Conservation (phyloP, 2,113 vertebrate genomes). For the Neopipo cinnamomea region DNA sequence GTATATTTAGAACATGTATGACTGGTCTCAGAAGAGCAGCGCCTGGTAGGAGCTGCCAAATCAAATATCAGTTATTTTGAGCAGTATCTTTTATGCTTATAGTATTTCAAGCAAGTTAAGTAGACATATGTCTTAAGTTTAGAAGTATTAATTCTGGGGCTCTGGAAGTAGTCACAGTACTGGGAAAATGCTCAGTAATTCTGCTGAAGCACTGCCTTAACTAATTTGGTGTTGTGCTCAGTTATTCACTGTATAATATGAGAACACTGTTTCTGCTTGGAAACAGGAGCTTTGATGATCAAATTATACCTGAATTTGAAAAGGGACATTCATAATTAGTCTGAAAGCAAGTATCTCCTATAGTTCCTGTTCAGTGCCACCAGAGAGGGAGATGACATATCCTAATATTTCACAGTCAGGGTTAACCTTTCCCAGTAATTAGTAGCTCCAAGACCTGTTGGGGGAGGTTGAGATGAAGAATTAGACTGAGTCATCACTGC, state of each 20-base stretch:
- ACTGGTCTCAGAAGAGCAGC: neutral
- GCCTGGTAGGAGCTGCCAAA: neutral
- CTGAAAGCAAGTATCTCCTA: neutral
- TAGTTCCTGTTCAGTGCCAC: neutral
- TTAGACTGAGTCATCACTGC: conserved; percentile 20
- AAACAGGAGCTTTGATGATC: neutral
- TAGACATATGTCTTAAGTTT: neutral
- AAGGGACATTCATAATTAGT: neutral
- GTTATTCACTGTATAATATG: neutral
- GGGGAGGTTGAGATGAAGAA: neutral
- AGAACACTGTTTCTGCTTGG: neutral
- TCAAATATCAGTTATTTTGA: neutral
- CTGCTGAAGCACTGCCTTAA: neutral
- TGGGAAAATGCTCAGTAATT: neutral
- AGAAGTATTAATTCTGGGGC: neutral
- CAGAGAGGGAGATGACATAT: neutral
- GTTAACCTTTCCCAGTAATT: conserved; percentile 24
- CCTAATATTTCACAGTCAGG: neutral
- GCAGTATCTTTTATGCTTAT: neutral
- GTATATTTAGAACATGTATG: conserved; percentile 28
- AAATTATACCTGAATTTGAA: neutral
- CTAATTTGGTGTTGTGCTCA: neutral
- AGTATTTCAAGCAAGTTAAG: neutral
- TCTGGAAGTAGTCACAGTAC: neutral
- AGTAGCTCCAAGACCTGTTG: neutral